Evolutionary conservation across 2,797 vertebrate species (phyloP).

Genomic region (Rhynchotus rufescens): DNA sequence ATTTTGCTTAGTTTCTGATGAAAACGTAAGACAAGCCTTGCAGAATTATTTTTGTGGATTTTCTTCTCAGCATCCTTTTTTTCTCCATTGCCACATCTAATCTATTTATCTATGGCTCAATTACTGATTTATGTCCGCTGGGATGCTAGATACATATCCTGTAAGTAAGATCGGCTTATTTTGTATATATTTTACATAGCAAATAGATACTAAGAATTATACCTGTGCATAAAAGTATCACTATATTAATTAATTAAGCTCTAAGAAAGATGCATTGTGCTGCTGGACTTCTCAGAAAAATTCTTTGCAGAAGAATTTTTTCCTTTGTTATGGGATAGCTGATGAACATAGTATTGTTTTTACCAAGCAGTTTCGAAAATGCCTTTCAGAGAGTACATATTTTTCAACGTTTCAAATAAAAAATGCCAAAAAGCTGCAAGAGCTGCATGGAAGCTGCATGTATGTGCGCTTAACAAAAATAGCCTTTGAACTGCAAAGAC

Average conservation of each 20-base stretch:
- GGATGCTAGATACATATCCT: constrained; percentile 67
- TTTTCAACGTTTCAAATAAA: constrained; percentile 46
- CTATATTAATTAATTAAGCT: constrained; percentile 67
- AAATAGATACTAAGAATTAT: constrained; percentile 29
- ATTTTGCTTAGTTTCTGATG: constrained; percentile 73
- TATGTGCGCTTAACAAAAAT: constrained; percentile 35
- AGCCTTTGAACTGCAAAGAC: constrained; percentile 53
- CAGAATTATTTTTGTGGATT: constrained; percentile 73
- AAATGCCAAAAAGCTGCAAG: constrained; percentile 21
- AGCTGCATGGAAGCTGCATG: constrained; percentile 50
- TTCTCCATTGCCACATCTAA: constrained; percentile 59
- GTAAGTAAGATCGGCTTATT: constrained; percentile 49
- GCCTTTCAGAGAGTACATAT: constrained; percentile 4
- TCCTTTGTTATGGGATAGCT: constrained; percentile 31
- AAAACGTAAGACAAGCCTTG: constrained; percentile 72
- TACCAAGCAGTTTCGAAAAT: constrained; percentile 28
- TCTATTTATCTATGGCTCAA: constrained; percentile 76
- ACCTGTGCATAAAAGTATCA: constrained; percentile 43
- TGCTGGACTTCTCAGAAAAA: constrained; percentile 55
- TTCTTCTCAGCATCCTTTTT: constrained; percentile 61
- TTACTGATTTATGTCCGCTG: constrained; percentile 71
- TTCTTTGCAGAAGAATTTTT: constrained; percentile 52
- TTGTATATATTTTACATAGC: constrained; percentile 48
- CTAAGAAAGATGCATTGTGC: constrained; percentile 31
- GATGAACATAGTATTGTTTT: constrained; percentile 45